Evolutionary conservation across 2,888 invertebrate genomes (phyloP), one percentile per base, ranked within the genome.

Genomic region (Entomobrya proxima): DNA sequence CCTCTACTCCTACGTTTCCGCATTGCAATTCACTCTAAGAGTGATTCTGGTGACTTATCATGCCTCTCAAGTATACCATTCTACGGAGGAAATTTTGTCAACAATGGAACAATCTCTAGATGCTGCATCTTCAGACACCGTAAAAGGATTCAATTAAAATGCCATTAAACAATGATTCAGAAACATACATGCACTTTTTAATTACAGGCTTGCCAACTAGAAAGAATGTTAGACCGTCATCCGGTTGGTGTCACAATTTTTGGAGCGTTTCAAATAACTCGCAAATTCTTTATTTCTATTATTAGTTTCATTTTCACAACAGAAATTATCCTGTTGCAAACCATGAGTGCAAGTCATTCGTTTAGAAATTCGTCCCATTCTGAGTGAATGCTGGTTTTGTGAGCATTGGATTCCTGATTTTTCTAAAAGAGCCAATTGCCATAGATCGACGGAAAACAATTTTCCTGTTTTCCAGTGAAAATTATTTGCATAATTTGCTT

Each of bases 271-370:
- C 11, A 18, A 18, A 75, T 82, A 37, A 61, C 74, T 1, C 35
- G 74, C 1, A 47, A 61, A 3, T 75, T 82, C 21, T 82, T 82
- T 50, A 32, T 82, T 7, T 61, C 74, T 3, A 64, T 75, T 15
- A 44, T 82, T 15, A 75, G 81, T 24, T 75, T 75, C 15, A 18
- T 74, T 6, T 61, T 74, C 27, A 82, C 61, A n/a, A 75, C 75
- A 2, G 74, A 82, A 82, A 82, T 74, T 32, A 61, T 74, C 2
- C 15, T 82, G 15, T n/a, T 82, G 32, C 81, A 75, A n/a, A 44
- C 79, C n/a, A 69, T 69, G 37, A 64, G 32, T 47, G 81, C 74
- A 32, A 52, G 40, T 13, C 7, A 7, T 44, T 44, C 44, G 7
- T 44, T 7, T 13, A 11, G 13, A 44, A 44, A 44, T 44, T 44